Evolutionary conservation across 2,797 vertebrate genomes (phyloP).

Genomic region (Platyrinchus mystaceus): DNA sequence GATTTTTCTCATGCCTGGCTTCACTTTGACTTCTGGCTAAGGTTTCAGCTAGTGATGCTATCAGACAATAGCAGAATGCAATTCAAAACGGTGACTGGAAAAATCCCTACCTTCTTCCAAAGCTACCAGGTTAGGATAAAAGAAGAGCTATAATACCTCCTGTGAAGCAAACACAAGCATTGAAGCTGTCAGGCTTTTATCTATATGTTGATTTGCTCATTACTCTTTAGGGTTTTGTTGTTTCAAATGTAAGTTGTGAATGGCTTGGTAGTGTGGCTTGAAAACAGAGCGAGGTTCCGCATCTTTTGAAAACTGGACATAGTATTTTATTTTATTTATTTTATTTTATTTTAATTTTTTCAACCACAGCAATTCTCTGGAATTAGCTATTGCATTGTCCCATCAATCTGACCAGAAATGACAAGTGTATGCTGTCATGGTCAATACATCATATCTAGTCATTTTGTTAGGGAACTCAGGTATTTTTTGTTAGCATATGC

Average conservation of each 20-base stretch:
- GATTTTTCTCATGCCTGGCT: constrained; percentile 45
- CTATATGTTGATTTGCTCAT: background rate
- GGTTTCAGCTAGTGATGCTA: constrained; percentile 41
- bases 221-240: background rate
- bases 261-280: background rate
- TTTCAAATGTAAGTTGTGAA: background rate
- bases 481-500: background rate
- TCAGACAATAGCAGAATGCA: background rate
- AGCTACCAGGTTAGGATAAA: constrained; percentile 1
- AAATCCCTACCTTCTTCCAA: constrained; percentile 2
- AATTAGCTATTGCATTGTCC: background rate
- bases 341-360: background rate
- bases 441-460: background rate
- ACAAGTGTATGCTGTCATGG: accelerated
- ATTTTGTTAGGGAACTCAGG: background rate
- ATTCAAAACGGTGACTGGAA: constrained; percentile 23
- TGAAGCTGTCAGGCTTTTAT: background rate
- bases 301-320: background rate
- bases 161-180: background rate
- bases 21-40: constrained; percentile 23
- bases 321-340: background rate
- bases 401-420: background rate
- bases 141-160: background rate
- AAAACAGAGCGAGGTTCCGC: background rate
- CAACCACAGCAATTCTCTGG: background rate